A percentile compares a stretch with the other conserved stretches of the same genome.
Conservation (phyloP, 37 sponge, comb jelly and placozoan genomes). For the Crambe crambe region DNA sequence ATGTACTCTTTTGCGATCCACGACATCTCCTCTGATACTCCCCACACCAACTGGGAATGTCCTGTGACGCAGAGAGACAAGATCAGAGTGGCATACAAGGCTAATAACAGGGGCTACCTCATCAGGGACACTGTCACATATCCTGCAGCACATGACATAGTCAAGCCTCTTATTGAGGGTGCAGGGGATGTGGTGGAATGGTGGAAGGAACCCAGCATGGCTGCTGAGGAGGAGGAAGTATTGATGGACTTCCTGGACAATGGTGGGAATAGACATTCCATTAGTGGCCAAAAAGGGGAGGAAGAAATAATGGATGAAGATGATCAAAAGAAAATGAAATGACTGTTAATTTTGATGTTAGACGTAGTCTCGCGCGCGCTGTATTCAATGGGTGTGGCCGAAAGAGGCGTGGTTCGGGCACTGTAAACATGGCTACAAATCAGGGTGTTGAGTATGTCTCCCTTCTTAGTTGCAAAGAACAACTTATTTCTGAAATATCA, state of each 20-base stretch:
- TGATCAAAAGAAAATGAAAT: neutral
- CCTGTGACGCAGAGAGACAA: slow-evolving; percentile 73
- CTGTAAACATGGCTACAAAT: too few relatives aligned
- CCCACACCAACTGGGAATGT: slow-evolving; percentile 83
- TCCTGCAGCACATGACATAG: slow-evolving; percentile 83
- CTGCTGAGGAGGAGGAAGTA: slow-evolving; percentile 1
- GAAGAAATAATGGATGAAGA: neutral
- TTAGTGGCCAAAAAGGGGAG: neutral
- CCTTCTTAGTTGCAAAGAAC: too few relatives aligned
- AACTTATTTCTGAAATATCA: too few relatives aligned
- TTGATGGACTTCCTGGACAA: neutral
- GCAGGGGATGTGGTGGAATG: slow-evolving; percentile 53
- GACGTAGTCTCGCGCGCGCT: too few relatives aligned
- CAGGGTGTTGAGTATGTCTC: too few relatives aligned
- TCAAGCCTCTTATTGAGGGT: slow-evolving; percentile 66
- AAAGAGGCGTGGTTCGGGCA: too few relatives aligned
- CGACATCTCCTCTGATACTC: slow-evolving; percentile 75
- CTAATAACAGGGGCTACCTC: slow-evolving; percentile 66
- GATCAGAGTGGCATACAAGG: slow-evolving; percentile 79
- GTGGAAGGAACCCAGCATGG: slow-evolving; percentile 58
- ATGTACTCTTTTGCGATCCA: slow-evolving; percentile 85
- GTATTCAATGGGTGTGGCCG: too few relatives aligned
- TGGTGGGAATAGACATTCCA: neutral
- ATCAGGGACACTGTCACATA: slow-evolving; percentile 75
- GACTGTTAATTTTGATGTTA: too few relatives aligned